phyloP scores from a whole-genome alignment of 1,140 invertebrate species.

The Apocrypta bakeri region DNA sequence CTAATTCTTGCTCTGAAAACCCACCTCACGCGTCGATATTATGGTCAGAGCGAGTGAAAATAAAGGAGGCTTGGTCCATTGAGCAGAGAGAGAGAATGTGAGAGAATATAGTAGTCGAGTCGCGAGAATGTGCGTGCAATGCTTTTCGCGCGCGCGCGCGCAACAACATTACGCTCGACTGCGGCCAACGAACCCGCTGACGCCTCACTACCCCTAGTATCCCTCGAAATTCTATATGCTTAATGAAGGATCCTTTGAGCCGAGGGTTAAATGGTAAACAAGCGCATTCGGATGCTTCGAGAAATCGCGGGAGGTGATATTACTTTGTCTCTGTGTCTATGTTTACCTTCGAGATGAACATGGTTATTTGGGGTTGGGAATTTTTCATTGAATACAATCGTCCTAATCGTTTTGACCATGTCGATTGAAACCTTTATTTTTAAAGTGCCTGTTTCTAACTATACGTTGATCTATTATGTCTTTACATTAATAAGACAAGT shows the following conservation, averaged over 20 bases:
- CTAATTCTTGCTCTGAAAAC: not conserved
- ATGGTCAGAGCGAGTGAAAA: not conserved
- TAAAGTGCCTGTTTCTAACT: too few species aligned
- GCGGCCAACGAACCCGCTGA: not conserved
- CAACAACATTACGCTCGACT: not conserved
- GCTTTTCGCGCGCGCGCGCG: not conserved
- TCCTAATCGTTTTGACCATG: too few species aligned
- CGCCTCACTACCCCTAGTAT: not conserved
- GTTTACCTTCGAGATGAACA: too few species aligned
- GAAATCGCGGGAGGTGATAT: constrained; percentile 29
- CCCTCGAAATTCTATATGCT: constrained; percentile 30
- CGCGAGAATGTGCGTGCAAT: constrained; percentile 1
- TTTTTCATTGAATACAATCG: too few species aligned
- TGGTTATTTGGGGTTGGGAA: too few species aligned
- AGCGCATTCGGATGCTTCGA: constrained; percentile 16
- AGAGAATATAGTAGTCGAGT: too few species aligned
- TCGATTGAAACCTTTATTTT: too few species aligned
- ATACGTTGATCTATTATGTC: too few species aligned
- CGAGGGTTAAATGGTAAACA: constrained; percentile 7
- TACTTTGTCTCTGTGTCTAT: too few species aligned
- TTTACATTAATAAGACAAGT: too few species aligned
- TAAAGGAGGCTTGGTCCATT: constrained; percentile 9
- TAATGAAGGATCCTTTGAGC: constrained; percentile 32
- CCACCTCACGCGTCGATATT: not conserved
- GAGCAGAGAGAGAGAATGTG: not conserved